phyloP scores from a whole-genome alignment of 2,797 vertebrate species.

The Helicolenus hilgendorfi region DNA sequence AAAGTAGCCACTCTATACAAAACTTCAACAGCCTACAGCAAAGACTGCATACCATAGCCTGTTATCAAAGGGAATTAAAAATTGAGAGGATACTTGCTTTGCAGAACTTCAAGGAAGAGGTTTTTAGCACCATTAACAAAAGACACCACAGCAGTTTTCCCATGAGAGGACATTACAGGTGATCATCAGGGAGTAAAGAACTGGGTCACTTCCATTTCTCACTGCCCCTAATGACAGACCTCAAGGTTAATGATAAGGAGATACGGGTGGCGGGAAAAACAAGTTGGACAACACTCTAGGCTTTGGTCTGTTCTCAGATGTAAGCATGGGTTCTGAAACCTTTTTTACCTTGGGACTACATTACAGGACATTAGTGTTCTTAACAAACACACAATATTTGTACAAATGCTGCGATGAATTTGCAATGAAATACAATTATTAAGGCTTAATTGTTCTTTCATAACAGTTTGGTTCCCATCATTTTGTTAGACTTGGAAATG shows the following conservation, averaged over 20 bases:
- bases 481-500: not conserved
- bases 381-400: not conserved
- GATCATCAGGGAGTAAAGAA: constrained; percentile 37
- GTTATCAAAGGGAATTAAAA: constrained; percentile 30
- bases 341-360: not conserved
- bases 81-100: constrained; percentile 2
- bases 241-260: constrained; percentile 12
- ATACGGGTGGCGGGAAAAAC: not conserved
- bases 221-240: constrained; percentile 51
- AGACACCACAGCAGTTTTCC: not conserved
- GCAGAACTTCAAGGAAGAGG: constrained; percentile 15
- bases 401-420: not conserved
- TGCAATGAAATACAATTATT: not conserved
- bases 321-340: not conserved
- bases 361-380: not conserved
- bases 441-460: not conserved
- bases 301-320: not conserved
- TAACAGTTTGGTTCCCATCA: not conserved
- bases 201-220: constrained; percentile 45
- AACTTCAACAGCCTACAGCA: not conserved
- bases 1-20: not conserved
- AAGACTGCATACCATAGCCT: not conserved
- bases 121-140: constrained; percentile 9
- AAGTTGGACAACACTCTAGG: not conserved
- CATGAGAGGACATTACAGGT: constrained; percentile 44